Base-by-base conservation (phyloP, 2,888 invertebrate species). In the Trissonchulus latispiculum region DNA sequence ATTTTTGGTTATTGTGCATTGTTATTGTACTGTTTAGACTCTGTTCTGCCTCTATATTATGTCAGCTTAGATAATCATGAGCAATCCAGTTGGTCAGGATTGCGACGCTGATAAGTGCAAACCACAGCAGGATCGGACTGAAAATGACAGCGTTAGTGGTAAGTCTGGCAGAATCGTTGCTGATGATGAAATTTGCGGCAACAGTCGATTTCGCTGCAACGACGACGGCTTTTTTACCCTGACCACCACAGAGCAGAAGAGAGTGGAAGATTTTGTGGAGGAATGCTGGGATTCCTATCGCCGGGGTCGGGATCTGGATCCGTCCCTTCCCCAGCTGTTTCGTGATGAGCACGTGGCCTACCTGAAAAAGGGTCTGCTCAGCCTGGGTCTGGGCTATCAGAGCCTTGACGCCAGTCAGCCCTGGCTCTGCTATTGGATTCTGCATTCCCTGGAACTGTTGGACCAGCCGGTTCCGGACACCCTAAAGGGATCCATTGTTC, bases 391-490 rank as follows among this genome's bases (percentile, higher is more conserved):
- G 33, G 36, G 59, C 36, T 81, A 81, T 62, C 77, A 89, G 88
- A 89, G 89, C 81, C 86, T 99, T 77, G 97, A 99, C 87, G 91
- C 93, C 15, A 96, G 95, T 84, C 89, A 95, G 79, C 90, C 97
- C 3, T 99, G 99, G 99, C 86, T 97, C 75, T 90, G 93, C 80
- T 99, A 95, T 83, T 99, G 99, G 99, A 93, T 92, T 76, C 84
- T 96, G 48, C 95, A 99, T 85, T 89, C 93, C 2, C 86, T 97
- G 59, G 90, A 91, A 83, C 85, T 96, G 76, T 84, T 94, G 48
- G 89, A 88, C 76, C 87, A 88, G 76, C 85, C 86, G 74, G 84
- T 91, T 73, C 85, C 87, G 15, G 86, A 87, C 48, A 86, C 81
- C 32, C 74, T 79, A 31, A 79, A 29, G 18, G 32, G 35, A 8